phyloP scores from a whole-genome alignment of 2,888 invertebrate species.

The Lobophora halterata region DNA sequence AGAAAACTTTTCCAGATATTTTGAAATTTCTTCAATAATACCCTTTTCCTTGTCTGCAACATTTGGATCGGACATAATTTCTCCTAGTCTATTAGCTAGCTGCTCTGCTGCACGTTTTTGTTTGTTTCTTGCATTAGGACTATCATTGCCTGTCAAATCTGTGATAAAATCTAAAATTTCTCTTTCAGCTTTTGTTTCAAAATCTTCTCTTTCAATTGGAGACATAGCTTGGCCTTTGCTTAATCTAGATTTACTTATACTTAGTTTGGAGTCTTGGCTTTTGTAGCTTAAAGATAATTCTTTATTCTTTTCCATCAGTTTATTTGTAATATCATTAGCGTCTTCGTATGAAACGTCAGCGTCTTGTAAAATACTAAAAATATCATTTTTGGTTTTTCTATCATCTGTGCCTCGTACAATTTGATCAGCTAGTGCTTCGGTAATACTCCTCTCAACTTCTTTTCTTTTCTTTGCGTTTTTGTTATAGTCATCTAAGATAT shows the following conservation, averaged over 20 bases:
- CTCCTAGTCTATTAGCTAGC: constrained; percentile 23
- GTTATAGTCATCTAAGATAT: constrained; percentile 21
- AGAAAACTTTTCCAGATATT: constrained; percentile 21
- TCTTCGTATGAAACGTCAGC: constrained; percentile 24
- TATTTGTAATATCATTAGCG: constrained; percentile 21
- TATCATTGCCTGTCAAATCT: constrained; percentile 19
- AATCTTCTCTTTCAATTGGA: constrained; percentile 12
- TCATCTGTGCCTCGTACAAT: constrained; percentile 22
- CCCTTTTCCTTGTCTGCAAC: constrained; percentile 20
- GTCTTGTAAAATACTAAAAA: constrained; percentile 25
- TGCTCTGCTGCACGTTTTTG: constrained; percentile 20
- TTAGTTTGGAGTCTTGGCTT: constrained; percentile 11
- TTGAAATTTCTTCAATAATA: constrained; percentile 23
- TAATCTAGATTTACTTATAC: constrained; percentile 6
- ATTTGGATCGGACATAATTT: constrained; percentile 24
- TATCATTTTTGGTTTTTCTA: constrained; percentile 15
- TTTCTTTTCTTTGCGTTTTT: constrained; percentile 12
- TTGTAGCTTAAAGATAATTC: constrained; percentile 16
- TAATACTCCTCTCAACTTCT: constrained; percentile 24
- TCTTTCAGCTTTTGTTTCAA: constrained; percentile 22
- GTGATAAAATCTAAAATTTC: constrained; percentile 31
- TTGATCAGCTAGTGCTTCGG: constrained; percentile 29
- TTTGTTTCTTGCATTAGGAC: constrained; percentile 13
- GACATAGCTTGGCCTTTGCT: not conserved
- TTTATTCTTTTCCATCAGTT: constrained; percentile 20